These are phyloP conservation scores for Enteromius treurensis DNA, from an alignment of 2,797 vertebrate genomes.

Conservation along the genomic window DNA sequence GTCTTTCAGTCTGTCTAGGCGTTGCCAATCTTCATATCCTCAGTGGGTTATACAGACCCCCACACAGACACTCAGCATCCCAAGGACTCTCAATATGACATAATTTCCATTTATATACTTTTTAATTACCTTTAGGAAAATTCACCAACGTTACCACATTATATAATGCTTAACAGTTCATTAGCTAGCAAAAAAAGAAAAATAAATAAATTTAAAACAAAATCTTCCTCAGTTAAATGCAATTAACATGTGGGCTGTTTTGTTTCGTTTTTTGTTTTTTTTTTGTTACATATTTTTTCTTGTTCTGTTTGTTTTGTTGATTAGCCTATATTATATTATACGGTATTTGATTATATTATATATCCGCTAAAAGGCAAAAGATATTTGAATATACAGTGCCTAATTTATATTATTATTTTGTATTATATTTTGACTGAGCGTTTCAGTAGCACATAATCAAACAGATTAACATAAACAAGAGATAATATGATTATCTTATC, in stretches of 20 bases:
- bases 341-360: background rate
- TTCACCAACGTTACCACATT: conserved; percentile 1
- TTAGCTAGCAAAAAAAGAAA: background rate
- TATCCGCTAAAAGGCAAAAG: background rate
- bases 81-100: background rate
- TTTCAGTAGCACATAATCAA: conserved; percentile 10
- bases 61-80: background rate
- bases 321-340: background rate
- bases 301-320: background rate
- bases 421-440: background rate
- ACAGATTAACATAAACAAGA: conserved; percentile 8
- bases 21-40: background rate
- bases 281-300: too few species aligned
- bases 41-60: background rate
- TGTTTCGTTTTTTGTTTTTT: too few species aligned
- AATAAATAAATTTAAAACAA: background rate
- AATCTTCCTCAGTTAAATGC: background rate
- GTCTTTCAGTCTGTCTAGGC: background rate
- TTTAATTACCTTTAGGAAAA: background rate
- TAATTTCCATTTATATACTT: background rate
- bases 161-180: conserved; percentile 10
- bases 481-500: conserved; percentile 18
- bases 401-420: background rate
- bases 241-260: background rate
- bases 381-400: background rate